Conservation (phyloP, 2,113 vertebrate species). For the Perognathus longimembris region DNA sequence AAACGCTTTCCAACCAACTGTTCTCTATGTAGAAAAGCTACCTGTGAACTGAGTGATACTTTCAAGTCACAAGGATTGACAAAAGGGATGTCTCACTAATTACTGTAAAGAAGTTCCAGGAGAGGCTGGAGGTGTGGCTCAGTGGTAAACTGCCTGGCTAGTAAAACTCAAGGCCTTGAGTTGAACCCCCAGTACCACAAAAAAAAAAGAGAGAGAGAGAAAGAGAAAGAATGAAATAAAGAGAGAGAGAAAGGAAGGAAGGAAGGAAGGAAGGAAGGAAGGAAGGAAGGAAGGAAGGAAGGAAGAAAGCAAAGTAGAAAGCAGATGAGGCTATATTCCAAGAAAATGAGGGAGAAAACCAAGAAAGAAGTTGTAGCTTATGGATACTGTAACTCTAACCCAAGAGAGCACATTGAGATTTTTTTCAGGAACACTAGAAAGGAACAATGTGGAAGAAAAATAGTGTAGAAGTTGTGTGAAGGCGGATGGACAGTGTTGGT, state of each 20-base stretch:
- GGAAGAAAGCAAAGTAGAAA: not conserved
- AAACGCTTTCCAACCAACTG: not conserved
- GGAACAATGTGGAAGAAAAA: not conserved
- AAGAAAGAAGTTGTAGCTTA: not conserved
- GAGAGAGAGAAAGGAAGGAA: too few species aligned
- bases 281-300: too few species aligned
- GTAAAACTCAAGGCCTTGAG: too few species aligned
- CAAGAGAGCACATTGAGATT: too few species aligned
- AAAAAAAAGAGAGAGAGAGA: too few species aligned
- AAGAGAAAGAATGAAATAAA: too few species aligned
- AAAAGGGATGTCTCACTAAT: not conserved
- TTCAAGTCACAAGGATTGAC: not conserved
- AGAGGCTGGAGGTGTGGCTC: too few species aligned
- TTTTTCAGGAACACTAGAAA: not conserved
- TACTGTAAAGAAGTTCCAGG: not conserved
- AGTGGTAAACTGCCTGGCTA: too few species aligned
- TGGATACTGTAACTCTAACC: not conserved
- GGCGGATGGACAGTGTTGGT: not conserved
- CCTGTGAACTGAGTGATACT: not conserved
- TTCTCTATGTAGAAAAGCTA: not conserved
- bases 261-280: too few species aligned
- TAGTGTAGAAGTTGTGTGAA: not conserved
- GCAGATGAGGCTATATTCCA: not conserved
- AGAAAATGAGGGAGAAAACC: not conserved
- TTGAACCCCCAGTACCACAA: too few species aligned